These are phyloP conservation scores for Clarias batrachus DNA, from an alignment of 2,113 vertebrate genomes.

Conservation along the genomic window DNA sequence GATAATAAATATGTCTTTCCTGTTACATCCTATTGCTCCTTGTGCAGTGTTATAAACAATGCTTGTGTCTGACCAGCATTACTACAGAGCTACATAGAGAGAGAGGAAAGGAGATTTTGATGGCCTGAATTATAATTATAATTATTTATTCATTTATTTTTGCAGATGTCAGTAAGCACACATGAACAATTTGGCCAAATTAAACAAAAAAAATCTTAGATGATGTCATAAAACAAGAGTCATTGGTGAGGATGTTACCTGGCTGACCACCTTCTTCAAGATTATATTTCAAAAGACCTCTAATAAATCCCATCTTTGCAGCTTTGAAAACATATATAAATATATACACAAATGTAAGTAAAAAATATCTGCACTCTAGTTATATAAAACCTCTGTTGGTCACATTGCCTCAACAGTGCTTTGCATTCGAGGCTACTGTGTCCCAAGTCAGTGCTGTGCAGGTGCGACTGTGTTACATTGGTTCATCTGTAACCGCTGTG, in stretches of 20 bases:
- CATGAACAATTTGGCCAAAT: conserved; percentile 2
- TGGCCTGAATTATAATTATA: conserved; percentile 7
- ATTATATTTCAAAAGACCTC: neutral
- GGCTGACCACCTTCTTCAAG: conserved; percentile 4
- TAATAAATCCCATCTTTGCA: neutral
- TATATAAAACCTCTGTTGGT: no score
- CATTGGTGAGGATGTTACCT: conserved; percentile 1
- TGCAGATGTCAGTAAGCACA: conserved; percentile 20
- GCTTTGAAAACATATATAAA: neutral
- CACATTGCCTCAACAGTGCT: no score
- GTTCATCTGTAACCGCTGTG: no score
- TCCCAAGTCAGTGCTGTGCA: no score
- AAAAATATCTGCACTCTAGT: no score
- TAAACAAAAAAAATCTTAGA: neutral
- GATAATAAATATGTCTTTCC: conserved; percentile 48
- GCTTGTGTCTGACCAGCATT: conserved; percentile 22
- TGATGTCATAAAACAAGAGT: conserved; percentile 29
- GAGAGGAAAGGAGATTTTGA: conserved; percentile 16
- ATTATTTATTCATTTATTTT: neutral
- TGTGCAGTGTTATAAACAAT: neutral
- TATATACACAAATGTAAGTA: no score
- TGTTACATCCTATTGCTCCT: conserved; percentile 35
- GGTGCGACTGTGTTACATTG: no score
- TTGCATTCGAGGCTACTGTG: no score
- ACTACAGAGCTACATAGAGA: conserved; percentile 13